phyloP scores from a whole-genome alignment of 2,888 invertebrate species.

The Sminthurinus aureus region DNA sequence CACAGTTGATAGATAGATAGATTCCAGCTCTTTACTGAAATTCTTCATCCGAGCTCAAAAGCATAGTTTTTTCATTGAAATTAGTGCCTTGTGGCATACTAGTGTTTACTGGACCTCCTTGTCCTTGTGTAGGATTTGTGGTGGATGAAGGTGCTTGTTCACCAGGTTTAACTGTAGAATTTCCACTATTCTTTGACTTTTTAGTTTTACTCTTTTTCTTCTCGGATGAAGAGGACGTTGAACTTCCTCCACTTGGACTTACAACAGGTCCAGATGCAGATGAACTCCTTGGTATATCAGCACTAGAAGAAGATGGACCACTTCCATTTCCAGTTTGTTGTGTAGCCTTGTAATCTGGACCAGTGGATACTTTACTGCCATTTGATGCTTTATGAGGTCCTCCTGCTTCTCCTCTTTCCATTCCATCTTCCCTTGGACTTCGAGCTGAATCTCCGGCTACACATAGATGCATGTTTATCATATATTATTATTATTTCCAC shows the following conservation, averaged over 20 bases:
- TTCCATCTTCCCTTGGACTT: constrained; percentile 48
- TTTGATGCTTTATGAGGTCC: constrained; percentile 13
- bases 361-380: constrained; percentile 10
- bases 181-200: constrained; percentile 11
- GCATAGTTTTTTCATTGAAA: constrained; percentile 95
- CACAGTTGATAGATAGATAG: too few species aligned
- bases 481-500: neutral
- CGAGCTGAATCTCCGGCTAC: constrained; percentile 49
- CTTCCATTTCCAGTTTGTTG: constrained; percentile 12
- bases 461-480: neutral
- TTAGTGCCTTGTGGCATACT: constrained; percentile 64
- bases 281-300: neutral
- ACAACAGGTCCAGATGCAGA: constrained; percentile 28
- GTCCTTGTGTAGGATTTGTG: neutral
- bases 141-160: neutral
- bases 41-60: constrained; percentile 95
- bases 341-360: neutral
- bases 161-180: neutral
- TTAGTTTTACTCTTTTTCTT: constrained; percentile 9
- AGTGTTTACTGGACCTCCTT: neutral
- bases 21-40: constrained; percentile 72
- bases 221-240: neutral
- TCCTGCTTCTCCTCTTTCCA: constrained; percentile 22
- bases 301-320: constrained; percentile 29
- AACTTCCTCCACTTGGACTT: constrained; percentile 11